Evolutionary conservation across 1,140 invertebrate species (phyloP).

Genomic region (Drosophila dunni): DNA sequence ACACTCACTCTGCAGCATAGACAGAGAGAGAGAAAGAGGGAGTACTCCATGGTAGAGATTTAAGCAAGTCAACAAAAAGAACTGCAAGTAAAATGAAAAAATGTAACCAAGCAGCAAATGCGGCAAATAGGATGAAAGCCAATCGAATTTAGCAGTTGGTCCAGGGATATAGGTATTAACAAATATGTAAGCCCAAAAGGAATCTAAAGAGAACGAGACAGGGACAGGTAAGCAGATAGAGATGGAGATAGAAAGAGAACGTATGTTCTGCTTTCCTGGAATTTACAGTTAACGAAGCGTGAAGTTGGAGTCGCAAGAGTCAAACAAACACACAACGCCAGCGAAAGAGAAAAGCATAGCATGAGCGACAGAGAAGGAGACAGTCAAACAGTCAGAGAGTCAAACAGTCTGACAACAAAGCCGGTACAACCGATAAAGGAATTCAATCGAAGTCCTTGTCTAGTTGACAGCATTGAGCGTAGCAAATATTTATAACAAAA

Average conservation of each 20-base stretch:
- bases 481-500: constrained; percentile 66
- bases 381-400: constrained; percentile 12
- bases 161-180: constrained; percentile 70
- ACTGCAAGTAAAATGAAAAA: constrained; percentile 63
- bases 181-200: constrained; percentile 60
- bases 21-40: constrained; percentile 13
- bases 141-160: constrained; percentile 68
- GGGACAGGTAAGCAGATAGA: constrained; percentile 24
- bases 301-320: constrained; percentile 63
- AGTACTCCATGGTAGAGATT: constrained; percentile 2
- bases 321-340: constrained; percentile 32
- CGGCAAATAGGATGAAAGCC: constrained; percentile 81
- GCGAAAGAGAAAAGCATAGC: background rate
- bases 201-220: constrained; percentile 14
- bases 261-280: constrained; percentile 64
- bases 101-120: constrained; percentile 81
- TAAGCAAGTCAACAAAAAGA: constrained; percentile 30
- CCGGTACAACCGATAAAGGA: constrained; percentile 64
- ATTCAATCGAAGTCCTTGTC: constrained; percentile 77
- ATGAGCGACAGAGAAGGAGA: background rate
- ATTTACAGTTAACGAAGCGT: constrained; percentile 80
- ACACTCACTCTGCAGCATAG: constrained; percentile 1
- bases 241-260: constrained; percentile 30
- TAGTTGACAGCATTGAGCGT: constrained; percentile 73
- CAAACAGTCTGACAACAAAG: constrained; percentile 37